A percentile compares a stretch with the other conserved stretches of the same genome.
These are phyloP conservation scores for Pristionchus pacificus DNA, from an alignment of 1,140 invertebrate genomes.

Conservation along the genomic window DNA sequence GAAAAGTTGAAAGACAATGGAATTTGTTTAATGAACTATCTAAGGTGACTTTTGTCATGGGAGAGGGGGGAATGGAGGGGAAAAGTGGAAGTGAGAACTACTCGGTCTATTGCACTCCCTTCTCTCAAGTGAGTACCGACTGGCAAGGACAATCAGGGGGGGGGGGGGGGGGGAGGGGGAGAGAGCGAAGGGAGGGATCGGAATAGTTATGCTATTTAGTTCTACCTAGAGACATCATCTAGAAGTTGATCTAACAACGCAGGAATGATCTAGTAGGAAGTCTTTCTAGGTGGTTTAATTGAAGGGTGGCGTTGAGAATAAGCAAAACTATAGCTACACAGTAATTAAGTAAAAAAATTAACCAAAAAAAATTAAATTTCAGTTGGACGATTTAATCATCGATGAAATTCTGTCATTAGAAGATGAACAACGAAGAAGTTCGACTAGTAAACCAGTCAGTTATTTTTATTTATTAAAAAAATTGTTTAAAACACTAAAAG, in stretches of 20 bases:
- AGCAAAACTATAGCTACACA: slow-evolving; percentile 1
- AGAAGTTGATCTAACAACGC: neutral
- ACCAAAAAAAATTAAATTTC: neutral
- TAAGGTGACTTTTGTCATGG: too few relatives aligned
- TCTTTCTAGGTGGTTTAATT: neutral
- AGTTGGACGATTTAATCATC: slow-evolving; percentile 52
- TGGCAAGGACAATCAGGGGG: too few relatives aligned
- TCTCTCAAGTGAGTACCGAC: too few relatives aligned
- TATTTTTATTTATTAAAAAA: slow-evolving; percentile 8
- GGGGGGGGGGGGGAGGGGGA: neutral
- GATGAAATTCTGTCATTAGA: slow-evolving; percentile 53
- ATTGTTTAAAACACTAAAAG: neutral
- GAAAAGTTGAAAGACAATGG: neutral
- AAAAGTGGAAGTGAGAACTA: too few relatives aligned
- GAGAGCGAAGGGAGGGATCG: neutral
- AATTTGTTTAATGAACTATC: too few relatives aligned
- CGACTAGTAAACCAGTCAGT: slow-evolving; percentile 29
- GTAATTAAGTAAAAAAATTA: neutral
- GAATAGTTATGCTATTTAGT: neutral
- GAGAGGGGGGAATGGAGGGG: neutral
- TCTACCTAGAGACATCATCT: neutral
- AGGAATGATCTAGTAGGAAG: slow-evolving; percentile 9
- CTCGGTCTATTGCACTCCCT: too few relatives aligned
- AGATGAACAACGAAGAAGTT: slow-evolving; percentile 41
- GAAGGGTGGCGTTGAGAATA: slow-evolving; percentile 4